Conservation (phyloP, 2,888 invertebrate species). For the Dastarcus helophoroides region DNA sequence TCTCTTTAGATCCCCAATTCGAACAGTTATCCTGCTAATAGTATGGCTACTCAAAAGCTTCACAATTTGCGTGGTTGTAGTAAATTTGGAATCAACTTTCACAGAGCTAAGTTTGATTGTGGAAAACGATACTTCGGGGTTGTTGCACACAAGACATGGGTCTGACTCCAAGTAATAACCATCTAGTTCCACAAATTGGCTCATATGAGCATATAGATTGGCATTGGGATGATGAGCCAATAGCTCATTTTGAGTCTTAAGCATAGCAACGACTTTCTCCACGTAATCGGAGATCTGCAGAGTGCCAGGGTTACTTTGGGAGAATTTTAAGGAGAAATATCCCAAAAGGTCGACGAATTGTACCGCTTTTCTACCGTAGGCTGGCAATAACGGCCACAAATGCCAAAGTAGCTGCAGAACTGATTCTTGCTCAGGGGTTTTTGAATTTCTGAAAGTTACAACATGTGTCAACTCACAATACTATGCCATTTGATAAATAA, state of each 20-base stretch:
- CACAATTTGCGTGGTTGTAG: constrained; percentile 94
- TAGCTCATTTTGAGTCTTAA: constrained; percentile 80
- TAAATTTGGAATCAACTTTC: constrained; percentile 94
- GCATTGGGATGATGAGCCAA: constrained; percentile 90
- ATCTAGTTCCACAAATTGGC: constrained; percentile 90
- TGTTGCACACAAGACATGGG: constrained; percentile 95
- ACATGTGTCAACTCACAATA: too few species aligned
- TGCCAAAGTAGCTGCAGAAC: constrained; percentile 80
- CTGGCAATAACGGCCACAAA: constrained; percentile 81
- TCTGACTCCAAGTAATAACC: constrained; percentile 95
- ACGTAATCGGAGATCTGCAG: constrained; percentile 55
- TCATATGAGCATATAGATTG: constrained; percentile 79
- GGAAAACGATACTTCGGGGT: constrained; percentile 87
- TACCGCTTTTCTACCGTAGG: constrained; percentile 86
- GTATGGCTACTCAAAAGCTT: constrained; percentile 92
- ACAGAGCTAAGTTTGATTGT: constrained; percentile 87
- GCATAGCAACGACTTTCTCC: constrained; percentile 73
- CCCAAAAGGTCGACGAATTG: constrained; percentile 96
- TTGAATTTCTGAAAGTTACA: constrained; percentile 53
- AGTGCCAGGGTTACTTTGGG: constrained; percentile 51
- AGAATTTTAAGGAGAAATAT: constrained; percentile 83
- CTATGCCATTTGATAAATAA: too few species aligned
- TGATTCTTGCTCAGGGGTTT: constrained; percentile 62
- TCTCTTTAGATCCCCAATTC: constrained; percentile 90
- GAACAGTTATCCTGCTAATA: constrained; percentile 84